Percentiles rank a stretch among this genome's conserved stretches.
phyloP scores from a whole-genome alignment of 1,140 invertebrate genomes.

The Lepidurus packardi region DNA sequence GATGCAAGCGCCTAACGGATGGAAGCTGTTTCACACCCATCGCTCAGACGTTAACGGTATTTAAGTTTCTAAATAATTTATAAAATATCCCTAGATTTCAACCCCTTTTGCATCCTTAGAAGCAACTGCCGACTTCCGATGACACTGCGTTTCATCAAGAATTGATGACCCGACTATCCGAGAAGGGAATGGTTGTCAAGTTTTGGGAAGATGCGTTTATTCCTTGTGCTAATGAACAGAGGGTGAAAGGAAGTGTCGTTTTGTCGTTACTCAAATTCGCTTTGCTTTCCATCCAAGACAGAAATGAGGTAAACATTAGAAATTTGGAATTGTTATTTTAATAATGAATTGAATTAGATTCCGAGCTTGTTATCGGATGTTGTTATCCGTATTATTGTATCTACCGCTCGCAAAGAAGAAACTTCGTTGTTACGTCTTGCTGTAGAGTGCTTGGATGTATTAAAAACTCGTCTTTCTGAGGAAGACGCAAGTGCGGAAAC shows the following conservation, averaged over 20 bases:
- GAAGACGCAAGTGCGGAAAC: not conserved
- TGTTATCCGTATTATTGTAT: slow-evolving; percentile 1
- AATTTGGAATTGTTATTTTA: not conserved
- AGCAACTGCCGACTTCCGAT: not conserved
- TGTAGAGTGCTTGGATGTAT: not conserved
- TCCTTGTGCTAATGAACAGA: not conserved
- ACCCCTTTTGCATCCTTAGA: not conserved
- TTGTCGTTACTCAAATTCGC: not conserved
- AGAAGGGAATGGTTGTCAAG: slow-evolving; percentile 23
- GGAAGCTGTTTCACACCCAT: slow-evolving; percentile 52
- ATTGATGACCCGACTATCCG: not conserved
- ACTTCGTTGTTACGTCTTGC: not conserved
- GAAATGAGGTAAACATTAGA: not conserved
- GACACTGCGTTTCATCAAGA: not conserved
- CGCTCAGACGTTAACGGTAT: slow-evolving; percentile 56
- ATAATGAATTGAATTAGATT: not conserved
- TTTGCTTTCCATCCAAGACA: not conserved
- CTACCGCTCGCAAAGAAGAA: not conserved
- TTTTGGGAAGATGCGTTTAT: slow-evolving; percentile 12
- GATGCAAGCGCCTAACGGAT: slow-evolving; percentile 49
- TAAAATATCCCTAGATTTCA: not conserved
- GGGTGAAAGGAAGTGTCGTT: not conserved
- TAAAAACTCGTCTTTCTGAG: not conserved
- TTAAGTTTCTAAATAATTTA: slow-evolving; percentile 36
- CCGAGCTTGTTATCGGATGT: not conserved